Percentiles rank a stretch among this genome's conserved stretches.
Evolutionary conservation across 2,797 vertebrate genomes (phyloP).

Genomic region (Danionella dracula): DNA sequence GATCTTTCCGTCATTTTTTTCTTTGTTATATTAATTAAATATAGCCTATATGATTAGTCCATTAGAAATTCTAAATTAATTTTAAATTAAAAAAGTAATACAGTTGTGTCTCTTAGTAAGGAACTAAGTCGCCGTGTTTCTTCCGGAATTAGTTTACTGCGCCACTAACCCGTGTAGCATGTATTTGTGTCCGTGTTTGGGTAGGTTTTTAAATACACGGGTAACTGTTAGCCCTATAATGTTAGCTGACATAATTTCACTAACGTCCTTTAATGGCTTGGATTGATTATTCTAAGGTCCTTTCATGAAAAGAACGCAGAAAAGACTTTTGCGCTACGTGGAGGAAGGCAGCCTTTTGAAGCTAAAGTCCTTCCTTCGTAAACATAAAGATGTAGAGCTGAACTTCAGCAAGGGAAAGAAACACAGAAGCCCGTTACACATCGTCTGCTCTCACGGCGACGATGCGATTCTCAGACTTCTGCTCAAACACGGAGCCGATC

Average conservation of each 20-base stretch:
- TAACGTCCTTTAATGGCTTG: too few species aligned
- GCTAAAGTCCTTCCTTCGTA: slow-evolving; percentile 74
- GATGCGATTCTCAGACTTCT: slow-evolving; percentile 71
- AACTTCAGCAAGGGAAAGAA: slow-evolving; percentile 64
- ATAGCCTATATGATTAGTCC: too few species aligned
- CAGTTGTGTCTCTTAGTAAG: too few species aligned
- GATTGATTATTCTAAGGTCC: background rate
- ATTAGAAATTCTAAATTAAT: too few species aligned
- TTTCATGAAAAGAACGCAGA: slow-evolving; percentile 56
- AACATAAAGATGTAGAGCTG: slow-evolving; percentile 64
- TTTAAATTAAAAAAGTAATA: too few species aligned
- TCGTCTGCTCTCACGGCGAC: slow-evolving; percentile 69
- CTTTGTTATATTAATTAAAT: too few species aligned
- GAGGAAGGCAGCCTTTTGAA: slow-evolving; percentile 69
- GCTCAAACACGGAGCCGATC: slow-evolving; percentile 71
- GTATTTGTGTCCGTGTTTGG: background rate
- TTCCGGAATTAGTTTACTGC: slow-evolving; percentile 14
- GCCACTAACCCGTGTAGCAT: slow-evolving; percentile 4
- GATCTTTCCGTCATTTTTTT: too few species aligned
- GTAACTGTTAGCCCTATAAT: too few species aligned
- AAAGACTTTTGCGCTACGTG: slow-evolving; percentile 69
- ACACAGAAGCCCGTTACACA: slow-evolving; percentile 71
- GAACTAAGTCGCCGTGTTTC: background rate
- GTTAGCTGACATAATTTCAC: too few species aligned
- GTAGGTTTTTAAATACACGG: too few species aligned